Conservation (phyloP, 2,113 vertebrate genomes). For the Cottus gobio region DNA sequence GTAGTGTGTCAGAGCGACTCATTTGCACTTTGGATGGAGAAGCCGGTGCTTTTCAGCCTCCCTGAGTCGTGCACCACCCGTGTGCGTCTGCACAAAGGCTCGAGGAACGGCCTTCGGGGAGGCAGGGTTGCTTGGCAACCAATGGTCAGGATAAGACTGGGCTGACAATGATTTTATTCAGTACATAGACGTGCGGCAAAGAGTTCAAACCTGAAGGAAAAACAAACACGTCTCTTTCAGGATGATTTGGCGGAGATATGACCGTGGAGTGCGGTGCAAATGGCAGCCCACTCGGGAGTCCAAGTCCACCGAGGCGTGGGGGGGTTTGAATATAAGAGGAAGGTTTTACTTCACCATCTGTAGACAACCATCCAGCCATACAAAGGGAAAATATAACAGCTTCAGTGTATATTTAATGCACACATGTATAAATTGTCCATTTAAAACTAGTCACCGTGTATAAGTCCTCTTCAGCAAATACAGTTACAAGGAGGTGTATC, state of each 20-base stretch:
- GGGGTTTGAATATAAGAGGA: slow-evolving; percentile 23
- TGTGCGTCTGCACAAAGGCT: slow-evolving; percentile 66
- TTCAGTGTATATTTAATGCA: neutral
- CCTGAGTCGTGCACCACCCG: slow-evolving; percentile 60
- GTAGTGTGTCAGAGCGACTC: slow-evolving; percentile 31
- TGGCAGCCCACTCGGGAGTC: slow-evolving; percentile 63
- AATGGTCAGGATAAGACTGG: slow-evolving; percentile 69
- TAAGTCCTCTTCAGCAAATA: neutral
- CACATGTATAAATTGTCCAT: neutral
- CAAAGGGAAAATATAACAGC: slow-evolving; percentile 10
- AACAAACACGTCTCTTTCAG: slow-evolving; percentile 69
- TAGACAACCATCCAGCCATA: slow-evolving; percentile 1
- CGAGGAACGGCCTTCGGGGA: slow-evolving; percentile 77
- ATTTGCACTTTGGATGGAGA: slow-evolving; percentile 46
- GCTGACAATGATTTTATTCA: slow-evolving; percentile 76
- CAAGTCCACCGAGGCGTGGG: slow-evolving; percentile 14
- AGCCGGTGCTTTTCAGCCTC: slow-evolving; percentile 52
- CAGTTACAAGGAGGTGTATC: slow-evolving; percentile 9
- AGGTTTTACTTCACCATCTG: slow-evolving; percentile 7
- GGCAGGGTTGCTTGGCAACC: slow-evolving; percentile 84
- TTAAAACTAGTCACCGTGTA: neutral
- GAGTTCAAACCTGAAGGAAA: slow-evolving; percentile 76
- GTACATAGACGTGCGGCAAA: slow-evolving; percentile 68
- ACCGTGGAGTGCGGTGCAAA: slow-evolving; percentile 48
- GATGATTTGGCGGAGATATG: slow-evolving; percentile 56